Percentiles rank a stretch among this genome's conserved stretches.
These are phyloP conservation scores for Discoglossus pictus DNA, from an alignment of 2,797 vertebrate species.

Conservation along the genomic window DNA sequence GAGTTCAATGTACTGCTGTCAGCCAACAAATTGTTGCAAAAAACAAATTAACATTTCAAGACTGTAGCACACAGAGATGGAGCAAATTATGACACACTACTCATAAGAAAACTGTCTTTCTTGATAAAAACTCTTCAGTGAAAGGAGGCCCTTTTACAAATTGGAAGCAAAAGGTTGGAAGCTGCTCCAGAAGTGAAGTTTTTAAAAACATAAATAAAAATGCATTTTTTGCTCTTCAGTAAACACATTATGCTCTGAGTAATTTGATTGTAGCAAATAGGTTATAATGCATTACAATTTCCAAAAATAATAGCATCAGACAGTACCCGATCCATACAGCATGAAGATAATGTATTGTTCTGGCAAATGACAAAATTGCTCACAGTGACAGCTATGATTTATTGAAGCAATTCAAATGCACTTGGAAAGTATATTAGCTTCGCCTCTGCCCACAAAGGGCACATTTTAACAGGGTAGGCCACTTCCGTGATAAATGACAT, in stretches of 20 bases:
- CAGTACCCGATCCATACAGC: conserved; percentile 55
- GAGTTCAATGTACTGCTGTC: no score
- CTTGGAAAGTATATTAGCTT: conserved; percentile 75
- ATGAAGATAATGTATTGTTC: conserved; percentile 65
- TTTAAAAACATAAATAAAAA: conserved; percentile 15
- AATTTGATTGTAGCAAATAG: conserved; percentile 59
- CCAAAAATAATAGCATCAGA: conserved; percentile 62
- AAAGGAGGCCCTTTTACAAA: no score
- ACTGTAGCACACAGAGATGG: no score
- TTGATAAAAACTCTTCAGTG: not conserved
- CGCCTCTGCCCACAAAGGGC: conserved; percentile 68
- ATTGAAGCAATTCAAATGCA: conserved; percentile 74
- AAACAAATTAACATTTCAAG: no score
- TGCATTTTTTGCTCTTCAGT: conserved; percentile 47
- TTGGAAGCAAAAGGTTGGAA: no score
- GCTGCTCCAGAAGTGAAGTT: not conserved
- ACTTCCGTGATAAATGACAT: conserved; percentile 66
- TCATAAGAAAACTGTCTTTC: not conserved
- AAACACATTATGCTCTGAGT: conserved; percentile 14
- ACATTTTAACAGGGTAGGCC: conserved; percentile 58
- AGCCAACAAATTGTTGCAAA: no score
- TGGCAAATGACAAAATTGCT: conserved; percentile 70
- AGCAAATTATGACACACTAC: no score
- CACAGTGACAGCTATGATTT: conserved; percentile 73
- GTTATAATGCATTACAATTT: conserved; percentile 59